Evolutionary conservation across 2,113 vertebrate species (phyloP).

Genomic region (Mormoops blainvillei): DNA sequence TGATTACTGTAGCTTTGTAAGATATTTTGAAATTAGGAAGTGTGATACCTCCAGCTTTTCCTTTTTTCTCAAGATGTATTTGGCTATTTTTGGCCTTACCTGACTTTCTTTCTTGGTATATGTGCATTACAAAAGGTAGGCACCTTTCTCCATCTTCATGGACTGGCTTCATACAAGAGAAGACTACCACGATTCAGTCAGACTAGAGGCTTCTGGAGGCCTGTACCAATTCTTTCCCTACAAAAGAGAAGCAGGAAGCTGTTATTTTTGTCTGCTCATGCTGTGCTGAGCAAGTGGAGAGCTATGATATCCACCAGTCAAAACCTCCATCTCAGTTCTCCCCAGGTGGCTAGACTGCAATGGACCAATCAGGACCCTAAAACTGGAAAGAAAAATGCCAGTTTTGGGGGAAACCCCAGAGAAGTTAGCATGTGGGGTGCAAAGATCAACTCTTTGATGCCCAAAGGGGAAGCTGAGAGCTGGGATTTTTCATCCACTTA

Average conservation of each 20-base stretch:
- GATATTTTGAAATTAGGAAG: neutral
- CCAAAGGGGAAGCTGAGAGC: neutral
- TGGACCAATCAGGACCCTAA: neutral
- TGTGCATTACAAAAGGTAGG: neutral
- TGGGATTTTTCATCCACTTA: neutral
- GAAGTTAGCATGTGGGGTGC: neutral
- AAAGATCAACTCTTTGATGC: neutral
- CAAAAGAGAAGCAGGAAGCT: neutral
- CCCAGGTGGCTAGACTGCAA: neutral
- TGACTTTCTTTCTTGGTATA: neutral
- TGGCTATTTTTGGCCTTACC: neutral
- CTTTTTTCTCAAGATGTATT: neutral
- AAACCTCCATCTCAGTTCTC: neutral
- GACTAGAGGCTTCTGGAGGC: neutral
- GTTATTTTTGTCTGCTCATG: neutral
- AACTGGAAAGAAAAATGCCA: neutral
- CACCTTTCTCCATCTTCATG: neutral
- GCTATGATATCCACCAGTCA: neutral
- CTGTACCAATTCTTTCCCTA: neutral
- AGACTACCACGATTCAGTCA: neutral
- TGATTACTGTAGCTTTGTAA: neutral
- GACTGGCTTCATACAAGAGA: neutral
- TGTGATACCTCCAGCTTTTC: neutral
- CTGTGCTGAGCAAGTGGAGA: neutral
- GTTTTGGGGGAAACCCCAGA: neutral